phyloP scores from a whole-genome alignment of 2,888 invertebrate species.

The Spatulosminthurus flaviceps region DNA sequence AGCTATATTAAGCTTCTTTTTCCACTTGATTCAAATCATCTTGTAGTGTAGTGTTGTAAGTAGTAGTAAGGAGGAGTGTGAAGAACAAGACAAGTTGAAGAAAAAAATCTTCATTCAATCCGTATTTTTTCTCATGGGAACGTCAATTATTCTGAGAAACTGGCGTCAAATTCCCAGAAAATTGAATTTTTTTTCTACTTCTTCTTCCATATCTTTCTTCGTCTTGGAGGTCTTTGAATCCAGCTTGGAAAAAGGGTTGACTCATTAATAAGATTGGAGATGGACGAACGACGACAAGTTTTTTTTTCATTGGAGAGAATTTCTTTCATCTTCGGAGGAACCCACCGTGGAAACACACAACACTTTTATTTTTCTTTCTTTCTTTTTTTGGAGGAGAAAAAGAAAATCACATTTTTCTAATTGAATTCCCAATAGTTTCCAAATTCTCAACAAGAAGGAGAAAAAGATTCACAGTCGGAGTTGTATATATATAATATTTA shows the following conservation, averaged over 20 bases:
- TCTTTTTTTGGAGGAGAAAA: no score
- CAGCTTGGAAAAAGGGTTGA: conserved; percentile 2
- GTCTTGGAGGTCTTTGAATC: conserved; percentile 49
- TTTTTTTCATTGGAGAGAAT: not conserved
- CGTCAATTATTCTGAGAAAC: conserved; percentile 62
- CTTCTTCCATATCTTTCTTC: no score
- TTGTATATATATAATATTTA: no score
- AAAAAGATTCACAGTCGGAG: no score
- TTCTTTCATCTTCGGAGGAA: no score
- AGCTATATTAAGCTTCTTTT: conserved; percentile 15
- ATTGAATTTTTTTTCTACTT: conserved; percentile 45
- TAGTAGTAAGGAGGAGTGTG: no score
- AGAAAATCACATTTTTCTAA: no score
- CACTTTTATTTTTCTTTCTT: no score
- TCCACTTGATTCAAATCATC: not conserved
- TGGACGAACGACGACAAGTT: not conserved
- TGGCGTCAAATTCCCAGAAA: conserved; percentile 63
- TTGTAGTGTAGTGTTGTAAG: not conserved
- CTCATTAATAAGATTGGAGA: conserved; percentile 26
- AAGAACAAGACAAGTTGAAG: no score
- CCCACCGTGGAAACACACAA: no score
- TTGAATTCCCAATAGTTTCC: no score
- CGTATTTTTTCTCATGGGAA: conserved; percentile 57
- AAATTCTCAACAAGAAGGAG: no score
- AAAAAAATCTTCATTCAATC: conserved; percentile 45